These are phyloP conservation scores for Azemiops feae DNA, from an alignment of 2,113 vertebrate genomes.

Conservation along the genomic window DNA sequence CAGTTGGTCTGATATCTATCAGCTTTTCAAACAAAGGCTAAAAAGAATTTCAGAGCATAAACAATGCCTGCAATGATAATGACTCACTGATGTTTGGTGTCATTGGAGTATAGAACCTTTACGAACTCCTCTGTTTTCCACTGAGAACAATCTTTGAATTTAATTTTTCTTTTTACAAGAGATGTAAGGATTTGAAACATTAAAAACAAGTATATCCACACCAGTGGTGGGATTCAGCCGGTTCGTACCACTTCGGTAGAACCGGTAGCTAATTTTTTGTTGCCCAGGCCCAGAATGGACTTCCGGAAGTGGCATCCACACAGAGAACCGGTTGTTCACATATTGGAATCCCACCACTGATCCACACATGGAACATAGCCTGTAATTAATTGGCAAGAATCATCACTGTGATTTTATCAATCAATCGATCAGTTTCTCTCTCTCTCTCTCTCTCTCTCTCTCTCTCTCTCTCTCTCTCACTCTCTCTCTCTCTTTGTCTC, in stretches of 20 bases:
- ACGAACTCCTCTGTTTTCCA: neutral
- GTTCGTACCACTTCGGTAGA: no score
- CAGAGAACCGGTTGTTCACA: no score
- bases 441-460: neutral
- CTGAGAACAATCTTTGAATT: rapidly evolving
- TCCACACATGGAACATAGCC: neutral
- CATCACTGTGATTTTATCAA: neutral
- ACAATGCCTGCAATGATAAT: constrained; percentile 46
- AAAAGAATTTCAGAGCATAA: constrained; percentile 39
- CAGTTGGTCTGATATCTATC: constrained; percentile 57
- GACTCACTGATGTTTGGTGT: constrained; percentile 39
- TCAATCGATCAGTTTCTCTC: neutral
- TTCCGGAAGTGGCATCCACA: no score
- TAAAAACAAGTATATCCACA: neutral
- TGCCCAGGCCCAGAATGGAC: no score
- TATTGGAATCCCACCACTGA: no score
- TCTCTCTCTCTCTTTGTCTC: neutral
- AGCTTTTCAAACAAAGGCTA: constrained; percentile 36
- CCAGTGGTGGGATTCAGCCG: no score
- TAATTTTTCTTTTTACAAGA: neutral
- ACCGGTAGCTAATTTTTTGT: no score
- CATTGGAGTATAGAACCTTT: constrained; percentile 22
- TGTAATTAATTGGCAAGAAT: neutral
- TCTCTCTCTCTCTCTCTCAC: neutral
- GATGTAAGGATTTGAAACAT: neutral